phyloP scores from a whole-genome alignment of 2,797 vertebrate genomes.

The Syngnathus acus region DNA sequence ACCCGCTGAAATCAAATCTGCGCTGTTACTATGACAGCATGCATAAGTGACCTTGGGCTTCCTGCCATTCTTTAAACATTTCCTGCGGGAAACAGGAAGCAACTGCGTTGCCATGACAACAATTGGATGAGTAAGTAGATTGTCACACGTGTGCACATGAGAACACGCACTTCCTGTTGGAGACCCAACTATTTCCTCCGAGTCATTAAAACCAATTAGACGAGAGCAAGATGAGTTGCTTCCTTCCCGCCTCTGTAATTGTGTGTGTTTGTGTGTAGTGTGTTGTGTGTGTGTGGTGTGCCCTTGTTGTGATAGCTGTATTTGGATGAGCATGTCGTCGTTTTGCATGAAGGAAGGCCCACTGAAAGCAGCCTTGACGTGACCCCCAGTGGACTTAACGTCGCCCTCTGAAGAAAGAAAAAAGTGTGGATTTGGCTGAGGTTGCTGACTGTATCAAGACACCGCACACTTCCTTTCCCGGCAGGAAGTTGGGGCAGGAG shows the following conservation, averaged over 20 bases:
- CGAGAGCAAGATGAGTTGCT: background rate
- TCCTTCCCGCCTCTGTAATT: constrained; percentile 4
- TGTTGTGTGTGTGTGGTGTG: background rate
- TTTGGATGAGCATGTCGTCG: no score
- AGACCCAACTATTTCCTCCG: background rate
- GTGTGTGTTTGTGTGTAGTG: constrained; percentile 5
- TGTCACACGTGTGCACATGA: background rate
- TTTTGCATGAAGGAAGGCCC: no score
- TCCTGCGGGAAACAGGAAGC: constrained; percentile 71
- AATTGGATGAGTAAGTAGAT: background rate
- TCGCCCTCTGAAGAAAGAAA: background rate
- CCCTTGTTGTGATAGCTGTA: no score
- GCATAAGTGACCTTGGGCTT: constrained; percentile 30
- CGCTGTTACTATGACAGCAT: constrained; percentile 18
- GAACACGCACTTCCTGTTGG: background rate
- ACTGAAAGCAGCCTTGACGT: no score
- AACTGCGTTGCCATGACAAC: constrained; percentile 59
- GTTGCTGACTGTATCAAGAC: constrained; percentile 29
- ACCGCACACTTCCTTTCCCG: constrained; percentile 40
- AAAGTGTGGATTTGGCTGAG: constrained; percentile 16
- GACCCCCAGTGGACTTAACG: no score
- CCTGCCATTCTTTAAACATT: constrained; percentile 65
- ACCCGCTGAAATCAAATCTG: background rate
- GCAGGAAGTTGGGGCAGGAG: background rate
- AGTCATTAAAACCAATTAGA: constrained; percentile 1